Evolutionary conservation across 2,113 vertebrate genomes (phyloP), one percentile per base, ranked within the genome.

Genomic region (Holacanthus passer): DNA sequence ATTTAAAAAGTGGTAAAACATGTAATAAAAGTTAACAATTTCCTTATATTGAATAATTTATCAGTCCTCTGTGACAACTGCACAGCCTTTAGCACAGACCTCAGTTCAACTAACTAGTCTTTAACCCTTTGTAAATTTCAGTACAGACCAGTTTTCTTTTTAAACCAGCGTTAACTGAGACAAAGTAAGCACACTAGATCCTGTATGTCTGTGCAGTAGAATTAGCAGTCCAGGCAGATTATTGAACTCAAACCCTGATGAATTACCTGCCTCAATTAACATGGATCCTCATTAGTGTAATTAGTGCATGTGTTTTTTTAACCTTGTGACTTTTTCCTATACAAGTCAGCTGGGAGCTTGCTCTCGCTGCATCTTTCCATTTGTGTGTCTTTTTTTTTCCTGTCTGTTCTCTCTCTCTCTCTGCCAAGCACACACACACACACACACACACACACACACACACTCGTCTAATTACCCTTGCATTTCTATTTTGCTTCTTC

Each of bases 231-330:
- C 32, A 73, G 73, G 67, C 55, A 31, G 56, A 84, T 82, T 62
- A 37, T 73, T 80, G 59, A 77, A 85, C 35, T 63, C 69, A 75
- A 83, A 79, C 50, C 37, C 48, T 59, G n/a, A 72, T 78, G 55
- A 73, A 85, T 85, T 55, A 78, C 79, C 29, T 60, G 43, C 76
- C 24, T 68, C 47, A 74, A 66, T 83, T 78, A 81, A 85, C 74
- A 77, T 45, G 31, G 59, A 70, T 74, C 47, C 39, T 87, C 77
- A 82, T 79, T 82, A 76, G 77, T 37, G 66, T 68, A 60, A 83
- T 78, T 53, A 70, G 68, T 39, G 39, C 52, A 9, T 20, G 24
- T 67, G 48, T 77, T 47, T 45, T 82, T 37, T 56, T 63, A 55
- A 82, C 82, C 70, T 69, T 72, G 58, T 81, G 56, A 52, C 67